Conservation (phyloP, 2,113 vertebrate species). For the Meriones unguiculatus region DNA sequence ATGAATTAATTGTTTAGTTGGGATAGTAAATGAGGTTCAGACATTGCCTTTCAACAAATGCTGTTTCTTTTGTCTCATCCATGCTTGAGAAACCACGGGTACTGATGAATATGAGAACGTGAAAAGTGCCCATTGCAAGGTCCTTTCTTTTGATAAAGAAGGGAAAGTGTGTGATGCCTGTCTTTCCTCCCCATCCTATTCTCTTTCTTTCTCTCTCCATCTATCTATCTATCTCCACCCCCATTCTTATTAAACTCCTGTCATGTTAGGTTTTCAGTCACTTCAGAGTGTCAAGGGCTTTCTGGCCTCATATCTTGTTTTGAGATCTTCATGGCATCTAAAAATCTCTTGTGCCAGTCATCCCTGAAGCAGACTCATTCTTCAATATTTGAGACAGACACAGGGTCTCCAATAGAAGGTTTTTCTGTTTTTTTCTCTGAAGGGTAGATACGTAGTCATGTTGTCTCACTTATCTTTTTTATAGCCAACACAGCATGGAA, state of each 20-base stretch:
- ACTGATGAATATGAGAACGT: neutral
- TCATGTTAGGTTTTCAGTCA: neutral
- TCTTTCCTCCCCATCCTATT: neutral
- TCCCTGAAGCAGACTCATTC: neutral
- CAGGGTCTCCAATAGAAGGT: neutral
- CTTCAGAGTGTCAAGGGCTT: neutral
- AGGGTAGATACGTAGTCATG: neutral
- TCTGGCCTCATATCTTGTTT: neutral
- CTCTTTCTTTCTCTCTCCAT: neutral
- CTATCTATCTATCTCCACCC: too few relatives aligned
- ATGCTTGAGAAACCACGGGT: slow-evolving; percentile 48
- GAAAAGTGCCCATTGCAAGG: neutral
- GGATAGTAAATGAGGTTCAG: slow-evolving; percentile 78
- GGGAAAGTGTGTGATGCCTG: neutral
- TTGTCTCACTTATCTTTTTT: neutral
- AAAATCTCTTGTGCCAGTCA: neutral
- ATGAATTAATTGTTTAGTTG: slow-evolving; percentile 74
- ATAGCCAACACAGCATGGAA: neutral
- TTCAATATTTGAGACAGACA: slow-evolving; percentile 19
- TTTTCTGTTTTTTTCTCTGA: neutral
- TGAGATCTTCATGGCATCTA: neutral
- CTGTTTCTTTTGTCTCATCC: slow-evolving; percentile 66
- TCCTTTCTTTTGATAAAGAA: slow-evolving; percentile 6
- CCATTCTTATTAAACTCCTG: neutral
- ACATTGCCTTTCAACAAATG: slow-evolving; percentile 57